Evolutionary conservation across 2,888 invertebrate species (phyloP).

Genomic region (Corythucha ciliata): DNA sequence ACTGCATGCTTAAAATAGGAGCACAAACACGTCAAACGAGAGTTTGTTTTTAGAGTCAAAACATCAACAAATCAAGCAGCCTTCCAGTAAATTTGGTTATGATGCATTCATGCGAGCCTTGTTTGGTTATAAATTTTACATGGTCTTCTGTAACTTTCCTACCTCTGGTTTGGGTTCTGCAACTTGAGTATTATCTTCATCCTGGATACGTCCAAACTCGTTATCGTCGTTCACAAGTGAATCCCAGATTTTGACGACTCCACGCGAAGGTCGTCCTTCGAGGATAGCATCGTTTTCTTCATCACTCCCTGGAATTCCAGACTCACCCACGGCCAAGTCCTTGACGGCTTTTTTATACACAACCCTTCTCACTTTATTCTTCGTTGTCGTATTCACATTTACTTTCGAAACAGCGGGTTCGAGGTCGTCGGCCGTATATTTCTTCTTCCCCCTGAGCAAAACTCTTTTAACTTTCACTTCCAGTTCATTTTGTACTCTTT

Average conservation of each 20-base stretch:
- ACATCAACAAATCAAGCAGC: conserved; percentile 14
- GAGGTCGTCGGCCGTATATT: conserved; percentile 19
- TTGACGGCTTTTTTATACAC: conserved; percentile 22
- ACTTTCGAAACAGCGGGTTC: conserved; percentile 6
- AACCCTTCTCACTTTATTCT: conserved; percentile 24
- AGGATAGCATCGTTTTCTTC: conserved; percentile 11
- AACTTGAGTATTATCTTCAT: too few relatives aligned
- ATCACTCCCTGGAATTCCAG: conserved; percentile 21
- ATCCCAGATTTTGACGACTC: conserved; percentile 12
- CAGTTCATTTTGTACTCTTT: background rate
- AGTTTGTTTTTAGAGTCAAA: conserved; percentile 2
- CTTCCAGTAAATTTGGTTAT: conserved; percentile 11
- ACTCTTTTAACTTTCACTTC: conserved; percentile 8
- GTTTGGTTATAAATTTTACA: background rate
- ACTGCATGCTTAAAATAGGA: too few relatives aligned
- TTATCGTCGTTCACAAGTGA: conserved; percentile 18
- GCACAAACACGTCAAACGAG: background rate
- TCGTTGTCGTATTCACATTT: background rate
- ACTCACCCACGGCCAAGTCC: conserved; percentile 26
- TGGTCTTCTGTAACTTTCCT: too few relatives aligned
- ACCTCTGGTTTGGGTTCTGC: too few relatives aligned
- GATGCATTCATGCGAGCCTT: conserved; percentile 19
- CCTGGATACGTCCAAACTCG: too few relatives aligned
- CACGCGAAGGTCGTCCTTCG: background rate
- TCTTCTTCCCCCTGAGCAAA: conserved; percentile 22